These are phyloP conservation scores for Bos javanicus DNA, from an alignment of 2,113 vertebrate genomes.

Conservation along the genomic window DNA sequence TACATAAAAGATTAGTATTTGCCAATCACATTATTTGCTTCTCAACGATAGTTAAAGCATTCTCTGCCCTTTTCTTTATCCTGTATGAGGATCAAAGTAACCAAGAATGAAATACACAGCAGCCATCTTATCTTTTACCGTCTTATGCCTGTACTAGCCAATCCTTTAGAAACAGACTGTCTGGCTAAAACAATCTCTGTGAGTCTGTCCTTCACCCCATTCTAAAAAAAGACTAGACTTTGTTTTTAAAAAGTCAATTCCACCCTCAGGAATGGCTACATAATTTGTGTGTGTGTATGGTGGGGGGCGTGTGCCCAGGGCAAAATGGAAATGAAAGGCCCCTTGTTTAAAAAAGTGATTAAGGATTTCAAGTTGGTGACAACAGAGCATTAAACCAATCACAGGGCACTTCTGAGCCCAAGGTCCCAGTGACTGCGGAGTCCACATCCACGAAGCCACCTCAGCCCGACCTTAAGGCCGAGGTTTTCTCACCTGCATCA, in stretches of 20 bases:
- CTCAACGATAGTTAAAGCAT: background rate
- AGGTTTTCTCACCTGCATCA: background rate
- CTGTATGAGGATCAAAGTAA: background rate
- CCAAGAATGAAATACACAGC: background rate
- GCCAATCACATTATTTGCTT: background rate
- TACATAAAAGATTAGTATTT: background rate
- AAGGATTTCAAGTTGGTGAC: background rate
- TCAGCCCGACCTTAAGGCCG: too few species aligned
- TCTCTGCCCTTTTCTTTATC: background rate
- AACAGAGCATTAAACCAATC: background rate
- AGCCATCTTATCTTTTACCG: background rate
- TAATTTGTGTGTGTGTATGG: background rate
- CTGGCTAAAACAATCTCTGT: background rate
- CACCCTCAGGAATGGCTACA: background rate
- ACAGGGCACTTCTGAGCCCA: accelerated
- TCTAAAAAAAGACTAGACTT: background rate
- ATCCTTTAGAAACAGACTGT: background rate
- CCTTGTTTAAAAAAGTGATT: background rate
- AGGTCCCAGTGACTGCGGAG: accelerated
- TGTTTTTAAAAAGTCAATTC: background rate
- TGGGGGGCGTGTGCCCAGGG: accelerated
- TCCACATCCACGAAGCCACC: accelerated
- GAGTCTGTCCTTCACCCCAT: background rate
- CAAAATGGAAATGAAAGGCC: background rate
- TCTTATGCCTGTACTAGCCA: too few species aligned